A percentile compares a stretch with the other conserved stretches of the same genome.
Evolutionary conservation across 2,113 vertebrate species (phyloP).

Genomic region (Phylloscopus trochilus): DNA sequence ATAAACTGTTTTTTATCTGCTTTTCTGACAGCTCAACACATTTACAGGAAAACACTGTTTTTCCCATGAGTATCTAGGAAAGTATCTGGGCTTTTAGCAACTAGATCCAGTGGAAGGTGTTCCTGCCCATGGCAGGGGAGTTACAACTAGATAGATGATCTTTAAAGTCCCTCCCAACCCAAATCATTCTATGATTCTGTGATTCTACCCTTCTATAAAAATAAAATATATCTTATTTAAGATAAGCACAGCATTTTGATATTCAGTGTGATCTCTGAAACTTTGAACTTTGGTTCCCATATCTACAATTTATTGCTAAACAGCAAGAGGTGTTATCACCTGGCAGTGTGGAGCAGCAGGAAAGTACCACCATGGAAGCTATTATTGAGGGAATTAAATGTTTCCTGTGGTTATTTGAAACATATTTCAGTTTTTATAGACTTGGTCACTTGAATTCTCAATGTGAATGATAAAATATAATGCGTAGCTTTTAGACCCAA

Average conservation of each 20-base stretch:
- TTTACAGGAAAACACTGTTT: background rate
- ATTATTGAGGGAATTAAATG: background rate
- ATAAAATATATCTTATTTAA: background rate
- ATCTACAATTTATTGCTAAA: background rate
- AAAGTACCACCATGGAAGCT: background rate
- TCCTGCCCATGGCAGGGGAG: background rate
- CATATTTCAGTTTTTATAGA: background rate
- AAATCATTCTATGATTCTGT: background rate
- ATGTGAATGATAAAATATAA: background rate
- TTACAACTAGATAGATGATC: background rate
- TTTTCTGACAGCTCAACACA: background rate
- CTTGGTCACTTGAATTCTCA: background rate
- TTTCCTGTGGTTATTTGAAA: background rate
- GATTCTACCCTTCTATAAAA: background rate
- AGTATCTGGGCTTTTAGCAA: background rate
- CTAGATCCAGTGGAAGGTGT: background rate
- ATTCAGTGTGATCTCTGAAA: background rate
- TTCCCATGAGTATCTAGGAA: background rate
- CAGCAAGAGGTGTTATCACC: background rate
- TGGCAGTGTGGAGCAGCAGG: background rate
- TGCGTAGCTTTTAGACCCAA: background rate
- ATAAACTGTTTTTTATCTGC: background rate
- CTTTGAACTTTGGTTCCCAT: background rate
- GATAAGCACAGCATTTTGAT: background rate
- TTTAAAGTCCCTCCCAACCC: background rate